Evolutionary conservation across 2,113 vertebrate species (phyloP).

Genomic region (Zosterops hypoxanthus): DNA sequence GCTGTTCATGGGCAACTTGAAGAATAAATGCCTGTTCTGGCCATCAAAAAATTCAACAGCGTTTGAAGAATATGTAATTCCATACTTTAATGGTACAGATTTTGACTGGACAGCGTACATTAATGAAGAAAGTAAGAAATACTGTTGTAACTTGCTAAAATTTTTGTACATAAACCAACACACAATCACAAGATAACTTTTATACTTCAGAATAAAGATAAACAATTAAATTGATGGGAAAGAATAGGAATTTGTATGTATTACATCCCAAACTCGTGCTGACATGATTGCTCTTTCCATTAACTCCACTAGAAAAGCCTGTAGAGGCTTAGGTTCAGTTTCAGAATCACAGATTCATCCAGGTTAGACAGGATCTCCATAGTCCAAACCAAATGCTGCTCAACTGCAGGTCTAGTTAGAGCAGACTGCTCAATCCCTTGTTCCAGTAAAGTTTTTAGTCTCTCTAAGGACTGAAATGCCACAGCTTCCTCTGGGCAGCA

Average conservation of each 20-base stretch:
- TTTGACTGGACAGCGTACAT: slow-evolving; percentile 59
- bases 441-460: not conserved
- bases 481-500: not conserved
- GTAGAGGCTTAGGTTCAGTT: not conserved
- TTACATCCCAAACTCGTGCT: not conserved
- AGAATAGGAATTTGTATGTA: not conserved
- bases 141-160: not conserved
- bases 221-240: not conserved
- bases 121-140: slow-evolving; percentile 52
- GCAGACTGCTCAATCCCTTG: not conserved
- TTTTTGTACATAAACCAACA: not conserved
- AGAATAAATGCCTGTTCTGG: slow-evolving; percentile 84
- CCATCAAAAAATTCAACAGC: not conserved
- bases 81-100: slow-evolving; percentile 34
- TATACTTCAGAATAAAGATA: not conserved
- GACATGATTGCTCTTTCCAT: accelerated
- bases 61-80: not conserved
- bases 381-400: not conserved
- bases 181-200: not conserved
- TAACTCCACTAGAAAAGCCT: not conserved
- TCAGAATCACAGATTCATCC: not conserved
- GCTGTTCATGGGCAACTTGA: slow-evolving; percentile 92
- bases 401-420: not conserved
- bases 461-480: not conserved
- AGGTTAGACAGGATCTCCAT: not conserved